These are phyloP conservation scores for Clostera curtula DNA, from an alignment of 2,888 invertebrate genomes.

Conservation along the genomic window DNA sequence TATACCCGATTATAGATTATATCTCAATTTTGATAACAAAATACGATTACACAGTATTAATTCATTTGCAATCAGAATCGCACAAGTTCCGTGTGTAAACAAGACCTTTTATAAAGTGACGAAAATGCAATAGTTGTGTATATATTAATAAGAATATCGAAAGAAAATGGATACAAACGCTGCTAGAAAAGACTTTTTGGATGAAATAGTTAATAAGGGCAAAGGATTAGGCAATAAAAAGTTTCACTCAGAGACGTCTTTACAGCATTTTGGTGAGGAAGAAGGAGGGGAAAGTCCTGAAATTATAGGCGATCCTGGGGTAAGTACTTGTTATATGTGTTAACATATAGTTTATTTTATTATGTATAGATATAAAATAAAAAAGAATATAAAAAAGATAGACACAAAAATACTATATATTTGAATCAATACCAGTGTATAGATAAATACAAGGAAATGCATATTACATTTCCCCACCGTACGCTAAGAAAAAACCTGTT, in stretches of 20 bases:
- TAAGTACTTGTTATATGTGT: too few relatives aligned
- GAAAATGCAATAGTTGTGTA: conserved; percentile 8
- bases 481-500: too few relatives aligned
- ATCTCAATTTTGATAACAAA: conserved; percentile 40
- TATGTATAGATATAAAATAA: too few relatives aligned
- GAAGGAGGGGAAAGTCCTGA: conserved; percentile 28
- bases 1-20: conserved; percentile 38
- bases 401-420: too few relatives aligned
- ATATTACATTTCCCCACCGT: too few relatives aligned
- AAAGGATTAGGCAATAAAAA: conserved; percentile 56
- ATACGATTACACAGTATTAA: conserved; percentile 41
- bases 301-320: conserved; percentile 44
- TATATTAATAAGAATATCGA: conserved; percentile 6
- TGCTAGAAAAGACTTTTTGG: conserved; percentile 36
- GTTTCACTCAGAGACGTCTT: conserved; percentile 60
- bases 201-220: conserved; percentile 47
- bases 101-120: conserved; percentile 14
- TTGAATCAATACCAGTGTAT: too few relatives aligned
- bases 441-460: too few relatives aligned
- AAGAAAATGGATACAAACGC: conserved; percentile 40
- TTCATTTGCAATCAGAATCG: conserved; percentile 58
- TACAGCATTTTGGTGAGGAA: conserved; percentile 49
- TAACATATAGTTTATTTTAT: too few relatives aligned
- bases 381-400: too few relatives aligned
- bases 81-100: conserved; percentile 28